These are phyloP conservation scores for Leptura quadrifasciata DNA, from an alignment of 2,888 invertebrate species.

Conservation along the genomic window DNA sequence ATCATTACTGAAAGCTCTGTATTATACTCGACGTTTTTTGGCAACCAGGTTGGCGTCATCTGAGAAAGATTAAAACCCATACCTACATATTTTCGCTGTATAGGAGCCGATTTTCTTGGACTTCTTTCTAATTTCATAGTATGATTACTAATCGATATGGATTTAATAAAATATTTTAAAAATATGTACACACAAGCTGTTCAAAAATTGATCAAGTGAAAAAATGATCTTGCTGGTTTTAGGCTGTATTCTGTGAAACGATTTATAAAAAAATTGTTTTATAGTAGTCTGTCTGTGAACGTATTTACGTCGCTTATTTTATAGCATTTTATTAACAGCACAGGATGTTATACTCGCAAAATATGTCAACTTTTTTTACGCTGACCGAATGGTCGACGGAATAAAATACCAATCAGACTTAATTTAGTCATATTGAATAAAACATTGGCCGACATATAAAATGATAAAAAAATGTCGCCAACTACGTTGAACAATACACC, in stretches of 20 bases:
- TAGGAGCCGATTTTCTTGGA: too few relatives aligned
- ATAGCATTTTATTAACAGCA: slow-evolving; percentile 30
- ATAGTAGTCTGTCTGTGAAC: not conserved
- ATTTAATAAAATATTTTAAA: too few relatives aligned
- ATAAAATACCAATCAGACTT: slow-evolving; percentile 55
- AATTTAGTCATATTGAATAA: slow-evolving; percentile 59
- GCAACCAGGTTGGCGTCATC: too few relatives aligned
- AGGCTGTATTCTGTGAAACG: not conserved
- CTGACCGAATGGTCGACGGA: slow-evolving; percentile 36
- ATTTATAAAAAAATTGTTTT: slow-evolving; percentile 21
- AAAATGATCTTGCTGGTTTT: not conserved
- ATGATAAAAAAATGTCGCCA: slow-evolving; percentile 59
- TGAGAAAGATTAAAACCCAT: too few relatives aligned
- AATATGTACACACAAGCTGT: not conserved
- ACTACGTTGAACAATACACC: slow-evolving; percentile 58
- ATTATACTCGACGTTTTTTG: too few relatives aligned
- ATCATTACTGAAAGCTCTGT: too few relatives aligned
- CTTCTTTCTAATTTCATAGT: not conserved
- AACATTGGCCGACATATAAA: slow-evolving; percentile 55
- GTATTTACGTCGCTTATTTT: slow-evolving; percentile 32
- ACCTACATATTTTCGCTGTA: too few relatives aligned
- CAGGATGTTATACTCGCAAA: slow-evolving; percentile 34
- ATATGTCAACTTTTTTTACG: slow-evolving; percentile 41
- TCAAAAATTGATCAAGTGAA: not conserved
- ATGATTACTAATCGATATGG: too few relatives aligned